Percentiles rank a stretch among this genome's conserved stretches.
Evolutionary conservation across 2,888 invertebrate species (phyloP).

Genomic region (Drosophila percnosoma): DNA sequence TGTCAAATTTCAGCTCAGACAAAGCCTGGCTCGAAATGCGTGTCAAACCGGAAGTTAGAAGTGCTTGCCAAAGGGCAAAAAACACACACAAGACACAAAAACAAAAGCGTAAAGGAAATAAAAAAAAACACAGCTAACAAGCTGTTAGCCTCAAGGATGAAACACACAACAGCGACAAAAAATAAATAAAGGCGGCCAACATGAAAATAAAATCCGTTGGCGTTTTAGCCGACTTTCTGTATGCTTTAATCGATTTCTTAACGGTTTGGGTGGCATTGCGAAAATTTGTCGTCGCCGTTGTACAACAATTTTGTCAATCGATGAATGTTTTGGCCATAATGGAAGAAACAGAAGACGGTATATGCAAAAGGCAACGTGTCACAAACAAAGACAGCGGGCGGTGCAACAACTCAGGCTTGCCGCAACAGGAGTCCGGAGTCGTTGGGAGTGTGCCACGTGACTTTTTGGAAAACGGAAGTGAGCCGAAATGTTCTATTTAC

Average conservation of each 20-base stretch:
- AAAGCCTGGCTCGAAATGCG: slow-evolving; percentile 37
- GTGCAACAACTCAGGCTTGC: slow-evolving; percentile 19
- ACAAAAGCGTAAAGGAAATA: slow-evolving; percentile 16
- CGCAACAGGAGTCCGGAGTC: slow-evolving; percentile 33
- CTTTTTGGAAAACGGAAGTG: slow-evolving; percentile 80
- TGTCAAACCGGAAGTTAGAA: slow-evolving; percentile 68
- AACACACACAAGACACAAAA: slow-evolving; percentile 9
- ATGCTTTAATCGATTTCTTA: slow-evolving; percentile 80
- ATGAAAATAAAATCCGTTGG: slow-evolving; percentile 43
- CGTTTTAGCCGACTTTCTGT: slow-evolving; percentile 52
- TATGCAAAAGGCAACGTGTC: slow-evolving; percentile 77
- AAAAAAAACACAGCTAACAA: slow-evolving; percentile 56
- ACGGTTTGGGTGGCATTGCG: slow-evolving; percentile 81
- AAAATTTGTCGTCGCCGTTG: slow-evolving; percentile 73
- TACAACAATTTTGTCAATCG: slow-evolving; percentile 71
- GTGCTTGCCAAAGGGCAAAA: slow-evolving; percentile 40
- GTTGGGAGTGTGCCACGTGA: slow-evolving; percentile 74
- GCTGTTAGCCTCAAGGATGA: slow-evolving; percentile 74
- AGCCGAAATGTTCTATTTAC: slow-evolving; percentile 44
- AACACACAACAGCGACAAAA: slow-evolving; percentile 38
- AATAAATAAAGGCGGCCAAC: slow-evolving; percentile 27
- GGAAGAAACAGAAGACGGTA: slow-evolving; percentile 43
- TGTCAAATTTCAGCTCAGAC: neutral
- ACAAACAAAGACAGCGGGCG: slow-evolving; percentile 83
- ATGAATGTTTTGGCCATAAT: slow-evolving; percentile 31